phyloP scores from a whole-genome alignment of 2,888 invertebrate species.

The Trissolcus brochymenae region DNA sequence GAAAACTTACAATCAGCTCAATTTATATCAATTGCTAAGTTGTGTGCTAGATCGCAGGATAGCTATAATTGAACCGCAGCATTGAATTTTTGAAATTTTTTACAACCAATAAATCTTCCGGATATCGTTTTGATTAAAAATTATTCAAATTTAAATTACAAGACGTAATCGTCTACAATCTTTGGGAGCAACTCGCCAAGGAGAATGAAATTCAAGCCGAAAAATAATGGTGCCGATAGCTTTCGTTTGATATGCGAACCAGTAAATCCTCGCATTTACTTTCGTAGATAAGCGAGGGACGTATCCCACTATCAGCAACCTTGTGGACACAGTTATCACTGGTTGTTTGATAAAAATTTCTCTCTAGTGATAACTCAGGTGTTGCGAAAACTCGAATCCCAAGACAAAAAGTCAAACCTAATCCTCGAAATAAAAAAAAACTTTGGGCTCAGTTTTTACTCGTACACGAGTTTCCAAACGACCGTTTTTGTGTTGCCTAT shows the following conservation, averaged over 20 bases:
- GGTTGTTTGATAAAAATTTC: slow-evolving; percentile 27
- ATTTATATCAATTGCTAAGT: neutral
- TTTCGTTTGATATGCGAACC: slow-evolving; percentile 23
- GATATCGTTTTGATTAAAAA: no score
- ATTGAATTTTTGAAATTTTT: neutral
- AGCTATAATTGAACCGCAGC: no score
- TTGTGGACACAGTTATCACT: slow-evolving; percentile 42
- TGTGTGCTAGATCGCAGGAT: no score
- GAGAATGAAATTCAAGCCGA: slow-evolving; percentile 10
- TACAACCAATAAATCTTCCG: no score
- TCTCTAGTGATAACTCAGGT: slow-evolving; percentile 25
- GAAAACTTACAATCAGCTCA: neutral
- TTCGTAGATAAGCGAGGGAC: slow-evolving; percentile 29
- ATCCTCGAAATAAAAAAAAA: no score
- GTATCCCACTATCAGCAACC: slow-evolving; percentile 37
- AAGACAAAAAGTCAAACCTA: neutral
- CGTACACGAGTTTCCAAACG: no score
- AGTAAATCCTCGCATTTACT: slow-evolving; percentile 31
- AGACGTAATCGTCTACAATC: no score
- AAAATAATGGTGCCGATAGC: slow-evolving; percentile 23
- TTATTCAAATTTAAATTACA: no score
- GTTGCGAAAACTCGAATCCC: slow-evolving; percentile 6
- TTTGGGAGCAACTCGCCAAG: no score
- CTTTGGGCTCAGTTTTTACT: no score
- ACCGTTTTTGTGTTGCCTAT: no score